phyloP scores from a whole-genome alignment of 2,797 vertebrate species.

The Euphonia xanthogaster region DNA sequence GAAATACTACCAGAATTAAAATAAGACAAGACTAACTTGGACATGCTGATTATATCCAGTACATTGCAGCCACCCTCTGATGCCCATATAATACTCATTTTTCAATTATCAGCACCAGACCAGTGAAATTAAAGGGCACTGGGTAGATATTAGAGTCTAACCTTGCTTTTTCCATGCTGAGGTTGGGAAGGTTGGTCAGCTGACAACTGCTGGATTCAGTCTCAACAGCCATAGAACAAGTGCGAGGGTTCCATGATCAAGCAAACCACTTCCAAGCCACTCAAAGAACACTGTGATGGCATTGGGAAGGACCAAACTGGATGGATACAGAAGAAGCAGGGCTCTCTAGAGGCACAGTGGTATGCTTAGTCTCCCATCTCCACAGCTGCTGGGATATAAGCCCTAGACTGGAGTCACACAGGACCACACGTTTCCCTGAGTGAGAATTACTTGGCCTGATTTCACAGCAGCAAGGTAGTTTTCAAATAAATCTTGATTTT shows the following conservation, averaged over 20 bases:
- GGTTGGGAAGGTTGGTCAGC: neutral
- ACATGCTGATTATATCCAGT: constrained; percentile 26
- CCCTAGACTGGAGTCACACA: neutral
- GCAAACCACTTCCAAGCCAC: neutral
- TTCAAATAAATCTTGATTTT: neutral
- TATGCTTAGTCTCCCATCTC: neutral
- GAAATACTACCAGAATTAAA: constrained; percentile 68
- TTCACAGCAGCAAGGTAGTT: neutral
- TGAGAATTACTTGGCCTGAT: neutral
- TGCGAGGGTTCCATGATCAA: neutral
- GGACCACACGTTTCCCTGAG: neutral
- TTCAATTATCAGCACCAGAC: neutral
- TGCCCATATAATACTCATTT: constrained; percentile 4
- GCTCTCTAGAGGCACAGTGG: neutral
- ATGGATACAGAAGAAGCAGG: neutral
- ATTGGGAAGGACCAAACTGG: neutral
- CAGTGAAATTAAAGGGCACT: constrained; percentile 6
- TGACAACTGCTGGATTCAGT: neutral
- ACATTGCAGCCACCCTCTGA: neutral
- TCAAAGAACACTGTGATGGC: neutral
- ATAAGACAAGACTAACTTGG: constrained; percentile 31
- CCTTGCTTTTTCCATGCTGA: neutral
- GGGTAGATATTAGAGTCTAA: neutral
- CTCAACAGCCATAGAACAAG: neutral
- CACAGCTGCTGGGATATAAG: neutral